A percentile compares a stretch with the other conserved stretches of the same genome.
Evolutionary conservation across 2,888 invertebrate species (phyloP).

Genomic region (Pollenia labialis): DNA sequence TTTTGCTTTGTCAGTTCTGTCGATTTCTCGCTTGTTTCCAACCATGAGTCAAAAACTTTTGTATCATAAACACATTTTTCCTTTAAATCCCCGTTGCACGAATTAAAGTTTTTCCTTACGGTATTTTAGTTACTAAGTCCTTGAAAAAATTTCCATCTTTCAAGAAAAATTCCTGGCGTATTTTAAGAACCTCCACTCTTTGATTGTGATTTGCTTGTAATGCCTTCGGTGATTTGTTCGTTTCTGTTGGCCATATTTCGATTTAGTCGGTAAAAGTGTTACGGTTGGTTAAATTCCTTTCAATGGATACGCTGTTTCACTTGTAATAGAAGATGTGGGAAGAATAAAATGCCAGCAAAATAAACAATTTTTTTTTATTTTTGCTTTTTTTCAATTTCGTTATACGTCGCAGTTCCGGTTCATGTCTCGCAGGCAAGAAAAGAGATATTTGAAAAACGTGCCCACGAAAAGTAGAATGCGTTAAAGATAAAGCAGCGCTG

Average conservation of each 20-base stretch:
- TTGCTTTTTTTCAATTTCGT: not conserved
- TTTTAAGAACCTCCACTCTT: not conserved
- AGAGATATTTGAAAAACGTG: conserved; percentile 23
- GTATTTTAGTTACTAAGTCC: conserved; percentile 34
- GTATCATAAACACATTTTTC: conserved; percentile 15
- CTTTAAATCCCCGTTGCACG: not conserved
- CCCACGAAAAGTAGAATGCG: not conserved
- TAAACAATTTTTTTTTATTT: conserved; percentile 27
- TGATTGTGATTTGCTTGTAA: conserved; percentile 16
- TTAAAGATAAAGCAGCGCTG: conserved; percentile 14
- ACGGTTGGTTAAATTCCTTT: conserved; percentile 56
- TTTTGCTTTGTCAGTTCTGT: conserved; percentile 16
- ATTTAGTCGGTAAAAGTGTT: conserved; percentile 42
- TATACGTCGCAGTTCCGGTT: not conserved
- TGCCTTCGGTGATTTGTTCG: not conserved
- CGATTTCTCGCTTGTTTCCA: not conserved
- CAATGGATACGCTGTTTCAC: not conserved
- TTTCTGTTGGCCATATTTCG: not conserved
- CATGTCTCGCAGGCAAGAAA: conserved; percentile 18
- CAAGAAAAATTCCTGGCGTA: conserved; percentile 40
- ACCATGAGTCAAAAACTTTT: conserved; percentile 2
- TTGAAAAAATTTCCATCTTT: conserved; percentile 11
- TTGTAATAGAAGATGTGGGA: not conserved
- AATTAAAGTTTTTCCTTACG: conserved; percentile 15
- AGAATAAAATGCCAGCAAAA: conserved; percentile 25